Conservation (phyloP, 2,113 vertebrate species). For the Saguinus imperator region DNA sequence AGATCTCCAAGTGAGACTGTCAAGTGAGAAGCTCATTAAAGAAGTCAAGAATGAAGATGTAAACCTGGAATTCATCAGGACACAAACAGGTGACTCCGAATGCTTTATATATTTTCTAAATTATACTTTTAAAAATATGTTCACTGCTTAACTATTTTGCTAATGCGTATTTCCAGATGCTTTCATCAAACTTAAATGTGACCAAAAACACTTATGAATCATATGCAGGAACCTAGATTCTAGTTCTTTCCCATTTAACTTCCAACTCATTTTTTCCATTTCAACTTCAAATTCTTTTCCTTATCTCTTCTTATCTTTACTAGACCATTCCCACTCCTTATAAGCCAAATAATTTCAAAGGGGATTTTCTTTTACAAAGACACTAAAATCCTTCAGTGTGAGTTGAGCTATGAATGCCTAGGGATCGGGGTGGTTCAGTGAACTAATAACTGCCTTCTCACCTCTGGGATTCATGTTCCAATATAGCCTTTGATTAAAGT, state of each 20-base stretch:
- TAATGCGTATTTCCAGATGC: background rate
- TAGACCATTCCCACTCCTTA: background rate
- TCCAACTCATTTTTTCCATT: background rate
- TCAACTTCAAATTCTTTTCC: background rate
- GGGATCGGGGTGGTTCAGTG: slow-evolving; percentile 50
- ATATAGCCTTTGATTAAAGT: slow-evolving; percentile 60
- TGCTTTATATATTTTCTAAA: background rate
- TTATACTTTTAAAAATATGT: background rate
- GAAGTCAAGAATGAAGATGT: background rate
- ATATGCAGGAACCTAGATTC: background rate
- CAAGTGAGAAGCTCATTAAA: background rate
- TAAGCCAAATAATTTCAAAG: slow-evolving; percentile 48
- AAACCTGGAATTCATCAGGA: background rate
- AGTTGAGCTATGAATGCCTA: slow-evolving; percentile 56
- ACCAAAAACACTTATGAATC: background rate
- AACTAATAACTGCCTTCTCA: slow-evolving; percentile 62
- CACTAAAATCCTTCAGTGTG: slow-evolving; percentile 62
- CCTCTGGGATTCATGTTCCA: slow-evolving; percentile 66
- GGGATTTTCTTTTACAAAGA: slow-evolving; percentile 68
- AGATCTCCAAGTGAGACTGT: background rate
- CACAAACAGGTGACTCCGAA: background rate
- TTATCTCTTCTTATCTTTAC: slow-evolving; percentile 27
- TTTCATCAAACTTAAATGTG: background rate
- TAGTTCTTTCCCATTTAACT: background rate
- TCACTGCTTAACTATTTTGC: background rate